These are phyloP conservation scores for Cottus gobio DNA, from an alignment of 2,113 vertebrate species.

Conservation along the genomic window DNA sequence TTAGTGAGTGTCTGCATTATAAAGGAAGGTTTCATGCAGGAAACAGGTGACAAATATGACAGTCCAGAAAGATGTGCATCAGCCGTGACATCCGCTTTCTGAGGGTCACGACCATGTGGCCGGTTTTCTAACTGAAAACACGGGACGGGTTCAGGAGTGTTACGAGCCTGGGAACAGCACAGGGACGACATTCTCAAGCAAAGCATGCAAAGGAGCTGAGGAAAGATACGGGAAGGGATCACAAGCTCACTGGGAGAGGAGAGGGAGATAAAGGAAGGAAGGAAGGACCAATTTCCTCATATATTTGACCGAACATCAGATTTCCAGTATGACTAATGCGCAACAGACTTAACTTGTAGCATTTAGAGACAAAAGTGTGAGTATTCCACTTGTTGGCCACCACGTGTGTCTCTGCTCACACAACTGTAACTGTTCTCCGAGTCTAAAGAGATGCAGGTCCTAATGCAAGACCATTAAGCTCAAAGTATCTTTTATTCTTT, in stretches of 20 bases:
- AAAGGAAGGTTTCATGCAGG: conserved; percentile 25
- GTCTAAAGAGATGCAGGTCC: conserved; percentile 42
- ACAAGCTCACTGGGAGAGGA: conserved; percentile 32
- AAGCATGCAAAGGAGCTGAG: conserved; percentile 61
- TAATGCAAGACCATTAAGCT: conserved; percentile 72
- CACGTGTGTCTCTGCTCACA: conserved; percentile 50
- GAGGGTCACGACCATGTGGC: conserved; percentile 25
- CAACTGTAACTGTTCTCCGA: conserved; percentile 22
- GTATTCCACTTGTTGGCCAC: conserved; percentile 16
- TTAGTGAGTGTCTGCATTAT: neutral
- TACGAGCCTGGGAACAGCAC: conserved; percentile 56
- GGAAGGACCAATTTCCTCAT: conserved; percentile 54
- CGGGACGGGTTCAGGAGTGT: neutral
- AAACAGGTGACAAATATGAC: conserved; percentile 4
- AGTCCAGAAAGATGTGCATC: conserved; percentile 4
- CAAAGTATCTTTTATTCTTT: conserved; percentile 72
- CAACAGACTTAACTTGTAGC: conserved; percentile 37
- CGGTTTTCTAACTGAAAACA: conserved; percentile 43
- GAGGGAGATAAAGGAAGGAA: conserved; percentile 44
- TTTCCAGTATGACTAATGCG: conserved; percentile 46
- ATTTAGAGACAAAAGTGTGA: neutral
- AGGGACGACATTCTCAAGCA: conserved; percentile 64
- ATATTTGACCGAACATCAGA: conserved; percentile 54
- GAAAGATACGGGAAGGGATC: conserved; percentile 50
- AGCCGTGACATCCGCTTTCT: conserved; percentile 24